Conservation (phyloP, 2,113 vertebrate species). For the Beaufortia kweichowensis region DNA sequence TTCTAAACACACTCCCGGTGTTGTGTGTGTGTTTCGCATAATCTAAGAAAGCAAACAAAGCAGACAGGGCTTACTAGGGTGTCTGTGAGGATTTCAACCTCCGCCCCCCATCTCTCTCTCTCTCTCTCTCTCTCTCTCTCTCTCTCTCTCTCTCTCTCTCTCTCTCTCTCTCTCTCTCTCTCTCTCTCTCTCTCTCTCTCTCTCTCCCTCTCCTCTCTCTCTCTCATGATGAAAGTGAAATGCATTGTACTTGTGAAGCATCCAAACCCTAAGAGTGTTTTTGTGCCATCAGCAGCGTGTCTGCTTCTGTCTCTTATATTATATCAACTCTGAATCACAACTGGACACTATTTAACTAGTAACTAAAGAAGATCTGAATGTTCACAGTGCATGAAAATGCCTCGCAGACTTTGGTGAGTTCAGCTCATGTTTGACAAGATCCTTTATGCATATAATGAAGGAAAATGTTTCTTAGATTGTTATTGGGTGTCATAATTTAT, state of each 20-base stretch:
- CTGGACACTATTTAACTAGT: slow-evolving; percentile 35
- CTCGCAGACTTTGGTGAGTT: slow-evolving; percentile 53
- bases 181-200: slow-evolving; percentile 6
- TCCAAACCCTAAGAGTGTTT: slow-evolving; percentile 18
- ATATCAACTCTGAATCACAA: slow-evolving; percentile 33
- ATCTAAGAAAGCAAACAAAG: slow-evolving; percentile 24
- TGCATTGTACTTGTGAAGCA: slow-evolving; percentile 42
- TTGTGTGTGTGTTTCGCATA: slow-evolving; percentile 8
- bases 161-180: slow-evolving; percentile 21
- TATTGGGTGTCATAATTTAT: no score
- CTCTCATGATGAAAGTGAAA: slow-evolving; percentile 40
- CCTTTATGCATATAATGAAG: no score
- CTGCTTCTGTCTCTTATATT: slow-evolving; percentile 1
- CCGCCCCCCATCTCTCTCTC: background rate
- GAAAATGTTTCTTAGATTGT: no score
- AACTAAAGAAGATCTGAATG: background rate
- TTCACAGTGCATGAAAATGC: slow-evolving; percentile 40
- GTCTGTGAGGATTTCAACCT: slow-evolving; percentile 18
- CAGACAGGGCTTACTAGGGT: slow-evolving; percentile 18
- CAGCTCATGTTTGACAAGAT: background rate
- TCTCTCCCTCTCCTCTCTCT: slow-evolving; percentile 27
- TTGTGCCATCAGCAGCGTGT: slow-evolving; percentile 48
- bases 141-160: slow-evolving; percentile 21
- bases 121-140: slow-evolving; percentile 13
- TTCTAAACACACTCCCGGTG: background rate